Conservation (phyloP, 2,888 invertebrate genomes). For the Orchesella flavescens region DNA sequence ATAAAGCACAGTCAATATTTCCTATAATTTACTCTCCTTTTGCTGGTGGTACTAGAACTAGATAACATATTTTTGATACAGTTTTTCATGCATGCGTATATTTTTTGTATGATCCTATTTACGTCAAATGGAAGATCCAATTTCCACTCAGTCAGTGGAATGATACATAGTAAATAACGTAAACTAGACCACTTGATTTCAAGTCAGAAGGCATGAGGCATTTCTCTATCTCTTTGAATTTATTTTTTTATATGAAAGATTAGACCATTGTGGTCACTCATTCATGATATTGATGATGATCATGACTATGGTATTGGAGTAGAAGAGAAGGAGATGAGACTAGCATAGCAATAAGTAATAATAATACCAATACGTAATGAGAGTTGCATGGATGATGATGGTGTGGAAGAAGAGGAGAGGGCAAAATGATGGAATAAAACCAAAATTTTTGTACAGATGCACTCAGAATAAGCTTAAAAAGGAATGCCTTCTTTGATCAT, state of each 20-base stretch:
- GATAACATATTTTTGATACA: too few species aligned
- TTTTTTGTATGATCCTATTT: conserved; percentile 5
- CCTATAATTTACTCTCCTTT: too few species aligned
- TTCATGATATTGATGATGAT: conserved; percentile 54
- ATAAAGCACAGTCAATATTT: too few species aligned
- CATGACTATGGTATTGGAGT: conserved; percentile 23
- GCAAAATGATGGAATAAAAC: not conserved
- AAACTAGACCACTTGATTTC: conserved; percentile 40
- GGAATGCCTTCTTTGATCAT: conserved; percentile 4
- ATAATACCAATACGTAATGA: conserved; percentile 19
- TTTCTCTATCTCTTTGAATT: conserved; percentile 48
- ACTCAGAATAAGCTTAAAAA: conserved; percentile 18
- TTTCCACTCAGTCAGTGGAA: conserved; percentile 23
- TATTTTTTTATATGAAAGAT: conserved; percentile 41
- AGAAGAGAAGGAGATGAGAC: conserved; percentile 44
- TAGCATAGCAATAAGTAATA: conserved; percentile 46
- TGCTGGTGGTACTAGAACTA: too few species aligned
- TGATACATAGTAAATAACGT: conserved; percentile 11
- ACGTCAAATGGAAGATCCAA: conserved; percentile 28
- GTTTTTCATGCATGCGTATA: not conserved
- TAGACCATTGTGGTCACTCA: conserved; percentile 58
- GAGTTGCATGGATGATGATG: not conserved
- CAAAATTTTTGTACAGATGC: not conserved
- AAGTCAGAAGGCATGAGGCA: conserved; percentile 26
- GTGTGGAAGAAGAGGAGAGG: not conserved